A percentile compares a stretch with the other conserved stretches of the same genome.
Conservation (phyloP, 2,797 vertebrate species). For the Synanceia verrucosa region DNA sequence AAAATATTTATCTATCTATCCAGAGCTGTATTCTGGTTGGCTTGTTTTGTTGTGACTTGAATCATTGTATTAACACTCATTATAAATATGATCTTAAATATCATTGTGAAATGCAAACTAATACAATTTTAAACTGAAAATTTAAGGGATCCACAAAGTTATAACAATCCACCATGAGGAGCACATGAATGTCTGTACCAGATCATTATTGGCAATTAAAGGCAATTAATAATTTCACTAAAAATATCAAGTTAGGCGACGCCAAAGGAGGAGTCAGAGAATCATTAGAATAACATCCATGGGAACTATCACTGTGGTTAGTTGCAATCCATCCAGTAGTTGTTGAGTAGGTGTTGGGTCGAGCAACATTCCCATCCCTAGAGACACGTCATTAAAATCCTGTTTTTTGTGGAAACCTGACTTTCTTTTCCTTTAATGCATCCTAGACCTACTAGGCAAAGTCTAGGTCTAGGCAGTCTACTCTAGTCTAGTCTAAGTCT, state of each 20-base stretch:
- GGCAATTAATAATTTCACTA: no score
- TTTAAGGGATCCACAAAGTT: no score
- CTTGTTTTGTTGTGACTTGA: no score
- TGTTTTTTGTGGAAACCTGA: background rate
- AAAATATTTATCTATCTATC: no score
- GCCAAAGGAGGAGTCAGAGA: background rate
- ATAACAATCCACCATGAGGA: no score
- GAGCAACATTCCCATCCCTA: background rate
- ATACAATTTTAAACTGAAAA: no score
- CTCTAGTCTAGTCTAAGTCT: slow-evolving; percentile 12
- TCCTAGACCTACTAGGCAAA: background rate
- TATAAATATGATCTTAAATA: no score
- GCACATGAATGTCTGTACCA: no score
- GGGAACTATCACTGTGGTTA: background rate
- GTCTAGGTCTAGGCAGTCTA: slow-evolving; percentile 9
- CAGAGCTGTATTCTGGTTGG: no score
- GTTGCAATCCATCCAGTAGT: background rate
- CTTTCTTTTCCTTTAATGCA: slow-evolving; percentile 16
- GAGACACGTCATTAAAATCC: background rate
- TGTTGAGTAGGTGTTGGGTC: background rate
- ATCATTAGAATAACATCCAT: background rate
- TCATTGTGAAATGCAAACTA: no score
- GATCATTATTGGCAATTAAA: no score
- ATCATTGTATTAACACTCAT: no score
- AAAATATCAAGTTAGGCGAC: background rate